A percentile compares a stretch with the other conserved stretches of the same genome.
phyloP scores from a whole-genome alignment of 2,797 vertebrate species.

The Knipowitschia caucasica region DNA sequence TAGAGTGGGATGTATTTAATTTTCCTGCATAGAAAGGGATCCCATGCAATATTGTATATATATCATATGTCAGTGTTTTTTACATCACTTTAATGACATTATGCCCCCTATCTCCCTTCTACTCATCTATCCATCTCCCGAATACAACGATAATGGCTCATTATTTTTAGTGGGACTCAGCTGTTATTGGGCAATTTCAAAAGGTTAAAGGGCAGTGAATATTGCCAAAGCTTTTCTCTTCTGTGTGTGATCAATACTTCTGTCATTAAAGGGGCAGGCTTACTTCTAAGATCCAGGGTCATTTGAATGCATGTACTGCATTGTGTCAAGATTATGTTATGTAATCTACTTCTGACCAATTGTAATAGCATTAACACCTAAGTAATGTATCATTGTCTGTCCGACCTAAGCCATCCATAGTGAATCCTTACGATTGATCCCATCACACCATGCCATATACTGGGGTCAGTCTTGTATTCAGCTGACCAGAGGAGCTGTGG shows the following conservation, averaged over 20 bases:
- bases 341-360: conserved; percentile 1
- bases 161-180: conserved; percentile 26
- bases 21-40: too few relatives aligned
- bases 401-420: conserved; percentile 49
- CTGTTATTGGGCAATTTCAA: conserved; percentile 40
- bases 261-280: neutral
- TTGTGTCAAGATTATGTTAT: too few relatives aligned
- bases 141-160: conserved; percentile 34
- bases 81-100: conserved; percentile 5
- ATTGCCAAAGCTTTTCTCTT: conserved; percentile 21
- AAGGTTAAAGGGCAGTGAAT: conserved; percentile 33
- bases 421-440: conserved; percentile 54
- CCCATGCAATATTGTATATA: too few relatives aligned
- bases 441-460: conserved; percentile 28
- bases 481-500: too few relatives aligned
- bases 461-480: conserved; percentile 27
- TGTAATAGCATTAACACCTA: conserved; percentile 23
- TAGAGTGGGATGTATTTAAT: too few relatives aligned
- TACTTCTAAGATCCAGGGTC: neutral
- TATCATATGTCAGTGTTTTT: conserved; percentile 9
- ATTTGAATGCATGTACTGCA: neutral
- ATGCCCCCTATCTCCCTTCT: too few relatives aligned
- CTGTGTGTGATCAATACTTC: neutral
- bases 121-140: neutral
- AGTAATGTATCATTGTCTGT: conserved; percentile 66